Percentiles rank a stretch among this genome's conserved stretches.
Conservation (phyloP, 2,888 invertebrate species). For the Trichacis sp. region DNA sequence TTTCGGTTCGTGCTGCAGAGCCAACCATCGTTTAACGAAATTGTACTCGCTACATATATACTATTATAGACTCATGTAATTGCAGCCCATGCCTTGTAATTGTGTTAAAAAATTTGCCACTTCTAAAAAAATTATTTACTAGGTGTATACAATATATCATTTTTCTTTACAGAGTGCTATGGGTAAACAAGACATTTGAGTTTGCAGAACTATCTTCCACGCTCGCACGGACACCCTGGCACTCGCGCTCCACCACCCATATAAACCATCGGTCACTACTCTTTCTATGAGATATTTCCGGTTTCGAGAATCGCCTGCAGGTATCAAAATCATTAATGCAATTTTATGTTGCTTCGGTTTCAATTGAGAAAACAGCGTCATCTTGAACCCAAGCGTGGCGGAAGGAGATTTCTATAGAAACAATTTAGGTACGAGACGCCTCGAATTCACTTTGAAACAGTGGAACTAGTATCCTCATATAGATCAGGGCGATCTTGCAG, state of each 20-base stretch:
- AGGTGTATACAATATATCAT: no score
- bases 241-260: slow-evolving; percentile 98
- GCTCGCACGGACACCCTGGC: slow-evolving; percentile 99
- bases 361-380: slow-evolving; percentile 99
- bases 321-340: slow-evolving; percentile 99
- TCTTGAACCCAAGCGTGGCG: slow-evolving; percentile 97
- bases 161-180: slow-evolving; percentile 89
- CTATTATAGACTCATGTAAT: no score
- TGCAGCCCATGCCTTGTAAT: no score
- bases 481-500: slow-evolving; percentile 98
- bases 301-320: slow-evolving; percentile 91
- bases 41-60: no score
- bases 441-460: slow-evolving; percentile 98
- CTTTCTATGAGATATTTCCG: slow-evolving; percentile 99
- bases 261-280: slow-evolving; percentile 98
- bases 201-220: slow-evolving; percentile 99
- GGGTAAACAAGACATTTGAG: slow-evolving; percentile 99
- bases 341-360: slow-evolving; percentile 99
- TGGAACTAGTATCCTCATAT: slow-evolving; percentile 99
- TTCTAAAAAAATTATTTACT: no score
- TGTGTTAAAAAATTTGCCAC: no score
- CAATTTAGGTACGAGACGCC: slow-evolving; percentile 94
- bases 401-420: slow-evolving; percentile 96
- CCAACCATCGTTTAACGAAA: no score
- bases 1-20: no score